phyloP scores from a whole-genome alignment of 1,140 invertebrate genomes.

The Heliconius himera region DNA sequence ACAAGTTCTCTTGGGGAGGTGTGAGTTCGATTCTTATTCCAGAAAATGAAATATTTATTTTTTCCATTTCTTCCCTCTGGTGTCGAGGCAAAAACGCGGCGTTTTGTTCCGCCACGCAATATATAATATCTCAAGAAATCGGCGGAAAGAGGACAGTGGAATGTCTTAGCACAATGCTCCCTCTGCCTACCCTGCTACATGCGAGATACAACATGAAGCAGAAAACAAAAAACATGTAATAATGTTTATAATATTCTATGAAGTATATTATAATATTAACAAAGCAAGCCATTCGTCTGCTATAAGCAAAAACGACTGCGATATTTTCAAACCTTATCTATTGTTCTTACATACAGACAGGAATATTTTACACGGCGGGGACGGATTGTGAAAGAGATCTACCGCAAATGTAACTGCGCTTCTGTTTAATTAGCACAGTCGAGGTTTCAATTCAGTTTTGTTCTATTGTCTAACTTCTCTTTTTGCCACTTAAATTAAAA shows the following conservation, averaged over 20 bases:
- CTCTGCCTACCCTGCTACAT: too few species aligned
- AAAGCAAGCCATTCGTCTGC: not conserved
- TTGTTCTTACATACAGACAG: not conserved
- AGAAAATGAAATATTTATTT: too few species aligned
- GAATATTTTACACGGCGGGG: not conserved
- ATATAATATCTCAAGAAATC: too few species aligned
- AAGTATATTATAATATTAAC: not conserved
- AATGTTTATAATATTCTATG: not conserved
- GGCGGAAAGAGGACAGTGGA: too few species aligned
- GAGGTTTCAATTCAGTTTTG: not conserved
- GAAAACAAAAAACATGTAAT: too few species aligned
- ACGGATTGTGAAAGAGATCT: conserved; percentile 1
- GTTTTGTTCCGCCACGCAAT: too few species aligned
- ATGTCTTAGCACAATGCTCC: too few species aligned
- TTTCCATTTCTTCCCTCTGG: too few species aligned
- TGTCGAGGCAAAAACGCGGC: too few species aligned
- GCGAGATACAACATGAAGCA: too few species aligned
- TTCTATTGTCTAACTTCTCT: not conserved
- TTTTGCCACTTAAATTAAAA: not conserved
- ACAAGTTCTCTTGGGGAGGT: too few species aligned
- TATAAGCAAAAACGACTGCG: not conserved
- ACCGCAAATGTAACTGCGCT: conserved; percentile 11
- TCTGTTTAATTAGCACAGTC: conserved; percentile 4
- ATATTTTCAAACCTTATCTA: not conserved
- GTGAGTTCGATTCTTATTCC: too few species aligned